phyloP scores from a whole-genome alignment of 1,140 invertebrate genomes.

The Cecropterus lyciades region DNA sequence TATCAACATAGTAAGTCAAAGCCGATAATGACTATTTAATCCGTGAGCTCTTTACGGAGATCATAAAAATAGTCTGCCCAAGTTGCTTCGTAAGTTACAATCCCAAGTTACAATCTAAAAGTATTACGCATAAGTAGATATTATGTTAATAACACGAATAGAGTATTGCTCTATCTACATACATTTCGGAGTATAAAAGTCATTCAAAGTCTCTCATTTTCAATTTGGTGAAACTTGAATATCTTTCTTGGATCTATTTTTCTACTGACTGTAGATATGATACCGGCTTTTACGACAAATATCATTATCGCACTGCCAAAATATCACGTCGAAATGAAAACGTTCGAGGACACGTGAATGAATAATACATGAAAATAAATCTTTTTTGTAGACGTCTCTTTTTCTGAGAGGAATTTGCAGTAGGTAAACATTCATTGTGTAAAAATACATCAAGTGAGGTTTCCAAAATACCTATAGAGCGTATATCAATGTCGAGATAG shows the following conservation, averaged over 20 bases:
- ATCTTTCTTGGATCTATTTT: constrained; percentile 34
- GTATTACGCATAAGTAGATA: constrained; percentile 4
- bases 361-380: constrained; percentile 83
- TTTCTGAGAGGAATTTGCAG: constrained; percentile 66
- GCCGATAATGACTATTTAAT: not conserved
- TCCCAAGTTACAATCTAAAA: not conserved
- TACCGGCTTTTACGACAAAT: constrained; percentile 67
- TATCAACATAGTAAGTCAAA: not conserved
- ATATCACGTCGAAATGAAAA: constrained; percentile 77
- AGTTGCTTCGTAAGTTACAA: not conserved
- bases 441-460: constrained; percentile 56
- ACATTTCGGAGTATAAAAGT: constrained; percentile 9
- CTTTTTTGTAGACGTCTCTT: constrained; percentile 68
- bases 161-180: not conserved
- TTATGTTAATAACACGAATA: constrained; percentile 7
- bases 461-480: constrained; percentile 29
- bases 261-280: constrained; percentile 40
- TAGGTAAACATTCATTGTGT: constrained; percentile 68
- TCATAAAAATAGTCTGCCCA: not conserved
- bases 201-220: constrained; percentile 13
- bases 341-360: constrained; percentile 75
- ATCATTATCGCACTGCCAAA: constrained; percentile 77
- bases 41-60: not conserved
- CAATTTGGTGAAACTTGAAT: constrained; percentile 26
- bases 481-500: constrained; percentile 19